These are phyloP conservation scores for Gavia stellata DNA, from an alignment of 2,113 vertebrate genomes.

Conservation along the genomic window DNA sequence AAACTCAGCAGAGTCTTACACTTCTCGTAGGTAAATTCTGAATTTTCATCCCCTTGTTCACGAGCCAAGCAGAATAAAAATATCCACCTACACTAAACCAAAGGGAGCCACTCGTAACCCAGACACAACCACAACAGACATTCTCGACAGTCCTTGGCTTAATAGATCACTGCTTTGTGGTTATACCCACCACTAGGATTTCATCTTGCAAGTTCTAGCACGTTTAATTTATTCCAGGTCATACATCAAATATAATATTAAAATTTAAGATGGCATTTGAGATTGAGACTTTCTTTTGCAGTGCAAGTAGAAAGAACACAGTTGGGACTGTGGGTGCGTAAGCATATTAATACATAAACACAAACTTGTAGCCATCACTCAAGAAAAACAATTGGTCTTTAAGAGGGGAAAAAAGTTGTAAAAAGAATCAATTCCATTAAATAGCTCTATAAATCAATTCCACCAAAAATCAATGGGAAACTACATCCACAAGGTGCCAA, in stretches of 20 bases:
- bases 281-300: constrained; percentile 26
- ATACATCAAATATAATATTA: constrained; percentile 52
- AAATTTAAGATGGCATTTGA: constrained; percentile 44
- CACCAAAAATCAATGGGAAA: constrained; percentile 59
- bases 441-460: constrained; percentile 65
- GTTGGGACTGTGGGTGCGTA: neutral
- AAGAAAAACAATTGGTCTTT: constrained; percentile 55
- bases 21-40: constrained; percentile 39
- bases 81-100: constrained; percentile 59
- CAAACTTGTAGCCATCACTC: constrained; percentile 32
- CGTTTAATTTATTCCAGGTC: constrained; percentile 49
- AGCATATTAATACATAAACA: constrained; percentile 32
- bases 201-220: constrained; percentile 56
- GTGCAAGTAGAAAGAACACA: neutral
- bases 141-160: constrained; percentile 46
- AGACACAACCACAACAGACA: constrained; percentile 65
- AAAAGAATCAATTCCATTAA: constrained; percentile 60
- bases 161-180: constrained; percentile 60
- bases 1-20: neutral
- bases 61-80: constrained; percentile 52
- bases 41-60: constrained; percentile 52
- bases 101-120: constrained; percentile 50
- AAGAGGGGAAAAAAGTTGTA: constrained; percentile 51
- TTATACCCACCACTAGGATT: constrained; percentile 59
- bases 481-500: constrained; percentile 18